Conservation (phyloP, 2,797 vertebrate species). For the Steatocranus sp. region DNA sequence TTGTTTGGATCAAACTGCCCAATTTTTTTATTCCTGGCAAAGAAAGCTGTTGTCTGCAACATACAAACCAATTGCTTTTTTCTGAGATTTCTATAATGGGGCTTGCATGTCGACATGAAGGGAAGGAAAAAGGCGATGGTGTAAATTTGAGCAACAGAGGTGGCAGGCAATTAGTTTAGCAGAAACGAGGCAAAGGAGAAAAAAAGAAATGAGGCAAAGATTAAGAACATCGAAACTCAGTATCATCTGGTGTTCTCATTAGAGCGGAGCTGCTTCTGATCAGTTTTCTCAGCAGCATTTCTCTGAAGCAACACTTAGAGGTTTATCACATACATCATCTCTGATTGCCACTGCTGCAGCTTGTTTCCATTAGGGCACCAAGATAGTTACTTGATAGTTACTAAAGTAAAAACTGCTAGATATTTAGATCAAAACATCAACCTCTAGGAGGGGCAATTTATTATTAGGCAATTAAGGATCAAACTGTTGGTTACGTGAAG, state of each 20-base stretch:
- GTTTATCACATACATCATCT: constrained; percentile 15
- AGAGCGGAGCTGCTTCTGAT: constrained; percentile 2
- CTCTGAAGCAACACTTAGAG: background rate
- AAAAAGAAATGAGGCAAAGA: background rate
- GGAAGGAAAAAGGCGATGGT: background rate
- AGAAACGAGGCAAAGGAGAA: background rate
- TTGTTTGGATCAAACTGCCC: background rate
- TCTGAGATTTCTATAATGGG: background rate
- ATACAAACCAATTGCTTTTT: background rate
- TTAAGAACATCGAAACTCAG: background rate
- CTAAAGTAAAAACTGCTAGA: background rate
- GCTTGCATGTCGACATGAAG: background rate
- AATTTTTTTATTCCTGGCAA: background rate
- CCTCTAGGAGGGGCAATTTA: background rate
- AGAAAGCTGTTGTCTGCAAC: background rate
- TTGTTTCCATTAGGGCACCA: background rate
- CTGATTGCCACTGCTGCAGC: background rate
- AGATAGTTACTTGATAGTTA: background rate
- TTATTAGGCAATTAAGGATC: background rate
- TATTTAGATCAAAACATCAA: background rate
- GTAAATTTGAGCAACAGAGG: background rate
- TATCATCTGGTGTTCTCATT: constrained; percentile 20
- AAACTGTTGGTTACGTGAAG: background rate
- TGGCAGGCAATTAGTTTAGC: background rate
- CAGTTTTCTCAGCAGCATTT: background rate